phyloP scores from a whole-genome alignment of 2,797 vertebrate species.

The Acanthiza pusilla region DNA sequence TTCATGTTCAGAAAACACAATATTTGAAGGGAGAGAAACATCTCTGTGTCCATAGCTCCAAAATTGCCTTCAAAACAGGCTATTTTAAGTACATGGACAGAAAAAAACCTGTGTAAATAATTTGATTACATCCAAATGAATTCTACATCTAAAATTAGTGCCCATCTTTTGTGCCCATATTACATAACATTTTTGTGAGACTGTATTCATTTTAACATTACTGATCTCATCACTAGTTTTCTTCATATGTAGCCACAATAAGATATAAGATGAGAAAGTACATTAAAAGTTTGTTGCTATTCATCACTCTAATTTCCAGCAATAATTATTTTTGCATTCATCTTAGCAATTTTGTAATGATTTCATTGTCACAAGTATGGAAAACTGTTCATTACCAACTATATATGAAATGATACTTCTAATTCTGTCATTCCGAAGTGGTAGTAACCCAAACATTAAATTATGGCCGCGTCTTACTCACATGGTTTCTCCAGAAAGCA shows the following conservation, averaged over 20 bases:
- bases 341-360: background rate
- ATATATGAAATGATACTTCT: background rate
- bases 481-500: background rate
- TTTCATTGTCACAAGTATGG: background rate
- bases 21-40: background rate
- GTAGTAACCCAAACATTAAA: background rate
- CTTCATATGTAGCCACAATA: background rate
- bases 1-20: background rate
- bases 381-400: background rate
- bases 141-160: background rate
- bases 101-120: background rate
- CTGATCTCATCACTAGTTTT: background rate
- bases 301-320: background rate
- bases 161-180: background rate
- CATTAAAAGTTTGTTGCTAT: background rate
- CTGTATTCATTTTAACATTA: background rate
- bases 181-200: background rate
- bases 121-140: background rate
- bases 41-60: background rate
- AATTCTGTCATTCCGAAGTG: background rate
- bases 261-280: background rate
- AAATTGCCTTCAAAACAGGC: background rate
- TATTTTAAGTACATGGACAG: background rate
- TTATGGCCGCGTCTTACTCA: background rate
- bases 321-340: background rate